A percentile compares a stretch with the other conserved stretches of the same genome.
These are phyloP conservation scores for Luehdorfia chinensis DNA, from an alignment of 1,140 invertebrate genomes.

Conservation along the genomic window DNA sequence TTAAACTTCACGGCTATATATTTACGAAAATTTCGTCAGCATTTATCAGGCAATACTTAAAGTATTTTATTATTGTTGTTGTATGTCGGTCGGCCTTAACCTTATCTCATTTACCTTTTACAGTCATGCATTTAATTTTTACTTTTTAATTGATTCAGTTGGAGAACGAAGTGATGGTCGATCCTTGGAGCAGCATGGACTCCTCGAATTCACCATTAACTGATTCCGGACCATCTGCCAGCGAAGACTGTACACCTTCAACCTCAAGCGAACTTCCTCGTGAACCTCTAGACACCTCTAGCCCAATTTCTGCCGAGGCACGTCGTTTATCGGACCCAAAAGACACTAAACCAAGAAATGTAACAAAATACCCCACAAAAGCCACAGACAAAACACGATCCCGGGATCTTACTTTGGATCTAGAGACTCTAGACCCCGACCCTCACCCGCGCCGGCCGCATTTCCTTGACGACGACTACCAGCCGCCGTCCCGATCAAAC, in stretches of 20 bases:
- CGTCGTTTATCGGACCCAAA: constrained; percentile 51
- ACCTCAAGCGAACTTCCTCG: constrained; percentile 59
- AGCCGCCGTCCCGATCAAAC: constrained; percentile 74
- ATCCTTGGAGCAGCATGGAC: constrained; percentile 77
- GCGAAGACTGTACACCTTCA: constrained; percentile 68
- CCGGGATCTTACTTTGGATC: constrained; percentile 57
- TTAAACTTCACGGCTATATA: too few species aligned
- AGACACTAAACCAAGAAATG: constrained; percentile 43
- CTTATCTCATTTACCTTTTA: too few species aligned
- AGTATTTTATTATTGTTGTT: too few species aligned
- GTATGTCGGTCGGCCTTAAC: too few species aligned
- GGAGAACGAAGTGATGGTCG: constrained; percentile 77
- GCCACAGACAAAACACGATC: constrained; percentile 58
- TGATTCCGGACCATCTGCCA: constrained; percentile 70
- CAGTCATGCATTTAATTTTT: background rate
- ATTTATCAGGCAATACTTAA: too few species aligned
- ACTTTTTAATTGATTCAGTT: constrained; percentile 68
- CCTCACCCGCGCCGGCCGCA: constrained; percentile 71
- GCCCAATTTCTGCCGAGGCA: constrained; percentile 43
- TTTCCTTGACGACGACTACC: constrained; percentile 80
- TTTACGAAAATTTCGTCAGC: too few species aligned
- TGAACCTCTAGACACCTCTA: constrained; percentile 36
- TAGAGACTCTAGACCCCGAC: constrained; percentile 56
- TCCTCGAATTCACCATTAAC: constrained; percentile 73
- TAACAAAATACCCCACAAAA: constrained; percentile 34